Evolutionary conservation across 2,797 vertebrate species (phyloP), one percentile per base, ranked within the genome.

Genomic region (Propithecus deckenii): DNA sequence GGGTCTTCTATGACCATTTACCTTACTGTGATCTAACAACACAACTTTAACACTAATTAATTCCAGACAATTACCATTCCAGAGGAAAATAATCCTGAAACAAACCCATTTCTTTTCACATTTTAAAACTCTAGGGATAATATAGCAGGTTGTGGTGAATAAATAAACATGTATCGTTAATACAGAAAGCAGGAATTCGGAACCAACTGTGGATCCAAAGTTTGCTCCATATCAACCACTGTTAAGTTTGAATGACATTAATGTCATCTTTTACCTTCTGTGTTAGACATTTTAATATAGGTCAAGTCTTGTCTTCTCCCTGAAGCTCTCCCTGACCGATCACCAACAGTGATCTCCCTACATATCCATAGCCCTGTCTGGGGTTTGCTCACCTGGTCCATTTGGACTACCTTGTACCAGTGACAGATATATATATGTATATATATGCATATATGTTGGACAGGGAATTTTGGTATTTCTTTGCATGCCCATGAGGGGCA

Each of bases 41-140:
- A 57, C 11, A 93, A 28, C 17, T 72, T 67, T 41, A 96, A 63
- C 72, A 90, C 17, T 48, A 86, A 93, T 72, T 41, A 74, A 69
- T 72, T 93, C 57, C 63, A 52, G 41, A 72, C 14, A 50, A 46
- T 79, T 90, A 67, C 38, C n/a, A 74, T 65, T 65, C 61, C 88
- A 28, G 2, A 86, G 32, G 32, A 89, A 92, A 90, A 91, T 46
- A 65, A 92, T 85, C 38, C 38, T 88, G 61, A 94, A 92, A 87
- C 35, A 83, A 74, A 80, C 28, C 46, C 35, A 52, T 86, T 93
- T 18, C 23, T 65, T 86, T 48, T 75, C 35, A 83, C 22, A 55
- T 93, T 72, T 87, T 84, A n/a, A 89, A 89, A 76, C 14, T 90
- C 23, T 32, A 89, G 22, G 25, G 20, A 91, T 18, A 65, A 17